These are phyloP conservation scores for Anarrhichthys ocellatus DNA, from an alignment of 2,113 vertebrate genomes.

Conservation along the genomic window DNA sequence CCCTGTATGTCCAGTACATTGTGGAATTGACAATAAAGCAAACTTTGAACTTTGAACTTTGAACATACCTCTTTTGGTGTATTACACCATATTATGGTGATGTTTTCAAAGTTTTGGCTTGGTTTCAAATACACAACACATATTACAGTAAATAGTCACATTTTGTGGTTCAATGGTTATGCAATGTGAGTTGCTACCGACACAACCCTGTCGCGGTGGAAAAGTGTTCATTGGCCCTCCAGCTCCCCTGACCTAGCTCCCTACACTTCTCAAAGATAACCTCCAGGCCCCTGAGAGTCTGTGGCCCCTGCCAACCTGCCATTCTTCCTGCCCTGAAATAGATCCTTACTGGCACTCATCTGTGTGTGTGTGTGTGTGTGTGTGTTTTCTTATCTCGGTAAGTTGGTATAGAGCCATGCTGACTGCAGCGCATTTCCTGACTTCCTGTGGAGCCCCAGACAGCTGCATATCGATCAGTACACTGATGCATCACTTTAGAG, in stretches of 20 bases:
- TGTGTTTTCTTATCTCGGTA: conserved; percentile 50
- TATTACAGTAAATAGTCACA: not conserved
- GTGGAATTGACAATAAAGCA: too few relatives aligned
- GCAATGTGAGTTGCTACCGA: not conserved
- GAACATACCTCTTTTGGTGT: not conserved
- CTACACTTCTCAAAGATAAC: conserved; percentile 52
- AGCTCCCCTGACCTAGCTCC: conserved; percentile 29
- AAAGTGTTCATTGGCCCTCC: not conserved
- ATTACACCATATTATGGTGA: not conserved
- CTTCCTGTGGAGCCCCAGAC: conserved; percentile 69
- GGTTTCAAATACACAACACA: conserved; percentile 6
- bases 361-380: conserved; percentile 24
- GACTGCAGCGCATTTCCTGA: conserved; percentile 69
- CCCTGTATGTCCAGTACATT: too few relatives aligned
- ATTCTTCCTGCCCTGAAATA: conserved; percentile 65
- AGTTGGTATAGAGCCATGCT: conserved; percentile 57
- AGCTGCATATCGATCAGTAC: conserved; percentile 71
- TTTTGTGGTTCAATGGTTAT: not conserved
- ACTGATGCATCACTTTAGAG: conserved; percentile 65
- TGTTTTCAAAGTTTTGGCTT: not conserved
- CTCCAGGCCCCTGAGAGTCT: conserved; percentile 33
- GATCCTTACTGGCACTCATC: conserved; percentile 46
- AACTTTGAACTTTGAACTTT: too few relatives aligned
- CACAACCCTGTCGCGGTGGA: not conserved
- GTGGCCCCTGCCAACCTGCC: conserved; percentile 68